A percentile compares a stretch with the other conserved stretches of the same genome.
These are phyloP conservation scores for Apocheima hispidaria DNA, from an alignment of 2,888 invertebrate genomes.

Conservation along the genomic window DNA sequence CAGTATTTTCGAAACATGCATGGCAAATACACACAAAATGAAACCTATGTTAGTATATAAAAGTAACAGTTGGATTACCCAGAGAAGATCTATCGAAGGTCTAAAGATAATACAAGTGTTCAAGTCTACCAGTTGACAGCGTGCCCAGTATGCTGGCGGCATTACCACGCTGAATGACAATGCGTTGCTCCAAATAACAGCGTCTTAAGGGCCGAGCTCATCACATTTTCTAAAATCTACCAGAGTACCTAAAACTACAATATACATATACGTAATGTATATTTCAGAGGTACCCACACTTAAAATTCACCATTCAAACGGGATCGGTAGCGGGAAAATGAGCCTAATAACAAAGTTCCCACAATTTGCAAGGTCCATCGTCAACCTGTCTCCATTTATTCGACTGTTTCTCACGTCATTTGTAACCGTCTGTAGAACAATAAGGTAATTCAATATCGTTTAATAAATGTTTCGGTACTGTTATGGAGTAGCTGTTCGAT, in stretches of 20 bases:
- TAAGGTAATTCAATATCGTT: conserved; percentile 69
- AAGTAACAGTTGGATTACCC: no score
- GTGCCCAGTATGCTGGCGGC: no score
- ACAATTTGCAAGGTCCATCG: conserved; percentile 56
- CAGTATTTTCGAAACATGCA: no score
- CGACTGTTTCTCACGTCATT: conserved; percentile 47
- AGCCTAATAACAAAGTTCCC: conserved; percentile 56
- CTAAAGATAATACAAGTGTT: no score
- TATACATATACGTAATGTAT: neutral
- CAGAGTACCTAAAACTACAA: neutral
- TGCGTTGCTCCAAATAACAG: no score
- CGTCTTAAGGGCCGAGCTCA: no score
- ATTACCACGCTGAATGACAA: no score
- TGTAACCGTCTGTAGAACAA: conserved; percentile 59
- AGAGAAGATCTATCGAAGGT: no score
- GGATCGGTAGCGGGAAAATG: conserved; percentile 52
- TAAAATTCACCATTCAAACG: conserved; percentile 37
- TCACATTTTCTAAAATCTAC: no score
- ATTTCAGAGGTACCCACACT: conserved; percentile 24
- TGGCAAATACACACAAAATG: no score
- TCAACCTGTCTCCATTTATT: conserved; percentile 48
- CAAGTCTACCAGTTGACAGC: no score
- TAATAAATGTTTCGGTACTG: conserved; percentile 52
- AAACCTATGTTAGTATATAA: no score
- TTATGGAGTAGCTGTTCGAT: conserved; percentile 48